phyloP scores from a whole-genome alignment of 2,113 vertebrate species.

The Notiomystis cincta region DNA sequence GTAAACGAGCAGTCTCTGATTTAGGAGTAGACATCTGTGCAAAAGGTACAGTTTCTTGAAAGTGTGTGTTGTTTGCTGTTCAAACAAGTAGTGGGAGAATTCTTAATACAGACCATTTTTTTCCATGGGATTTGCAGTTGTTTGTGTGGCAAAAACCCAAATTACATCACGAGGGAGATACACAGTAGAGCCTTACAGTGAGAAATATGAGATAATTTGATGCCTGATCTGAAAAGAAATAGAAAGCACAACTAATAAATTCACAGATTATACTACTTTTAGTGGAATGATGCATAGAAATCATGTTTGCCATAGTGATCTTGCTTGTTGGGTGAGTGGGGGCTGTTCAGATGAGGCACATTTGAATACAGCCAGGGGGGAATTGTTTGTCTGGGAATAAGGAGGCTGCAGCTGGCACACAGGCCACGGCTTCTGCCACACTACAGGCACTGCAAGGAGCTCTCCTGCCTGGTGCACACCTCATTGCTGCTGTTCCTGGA shows the following conservation, averaged over 20 bases:
- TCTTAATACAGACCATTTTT: not conserved
- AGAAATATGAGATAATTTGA: conserved; percentile 3
- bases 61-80: not conserved
- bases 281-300: not conserved
- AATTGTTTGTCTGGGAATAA: conserved; percentile 24
- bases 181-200: not conserved
- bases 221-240: conserved; percentile 16
- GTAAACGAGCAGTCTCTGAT: not conserved
- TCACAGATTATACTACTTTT: not conserved
- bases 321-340: not conserved
- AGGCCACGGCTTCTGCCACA: accelerated
- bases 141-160: not conserved
- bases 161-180: not conserved
- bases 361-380: not conserved
- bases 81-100: not conserved
- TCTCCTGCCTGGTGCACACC: not conserved
- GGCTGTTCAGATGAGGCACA: not conserved
- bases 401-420: not conserved
- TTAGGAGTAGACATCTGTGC: not conserved
- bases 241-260: conserved; percentile 21
- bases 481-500: not conserved
- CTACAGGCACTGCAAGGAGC: not conserved
- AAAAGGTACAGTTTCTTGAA: not conserved
- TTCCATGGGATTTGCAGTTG: not conserved
- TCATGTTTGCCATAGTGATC: not conserved